These are phyloP conservation scores for Macaria notata DNA, from an alignment of 2,888 invertebrate species.

Conservation along the genomic window DNA sequence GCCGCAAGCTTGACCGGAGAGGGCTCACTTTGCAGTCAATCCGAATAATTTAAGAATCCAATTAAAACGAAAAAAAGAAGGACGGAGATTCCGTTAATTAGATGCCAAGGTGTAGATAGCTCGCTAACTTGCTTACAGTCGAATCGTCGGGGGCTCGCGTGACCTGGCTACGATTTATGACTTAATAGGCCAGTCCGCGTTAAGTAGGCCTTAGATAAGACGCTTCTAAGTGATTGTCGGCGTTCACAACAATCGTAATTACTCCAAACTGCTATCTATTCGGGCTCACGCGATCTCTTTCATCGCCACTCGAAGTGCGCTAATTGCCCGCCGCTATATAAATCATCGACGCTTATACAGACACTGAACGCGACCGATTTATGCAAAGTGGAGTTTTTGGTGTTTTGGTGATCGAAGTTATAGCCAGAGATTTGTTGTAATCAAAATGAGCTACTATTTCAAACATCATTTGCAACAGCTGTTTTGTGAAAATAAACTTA, in stretches of 20 bases:
- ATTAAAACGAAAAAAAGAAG: constrained; percentile 43
- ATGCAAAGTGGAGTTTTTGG: constrained; percentile 6
- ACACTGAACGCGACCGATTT: constrained; percentile 7
- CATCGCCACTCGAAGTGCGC: constrained; percentile 67
- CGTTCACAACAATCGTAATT: constrained; percentile 81
- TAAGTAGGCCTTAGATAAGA: constrained; percentile 81
- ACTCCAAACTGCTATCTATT: constrained; percentile 78
- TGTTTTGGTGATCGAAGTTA: not conserved
- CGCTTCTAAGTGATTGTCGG: constrained; percentile 81
- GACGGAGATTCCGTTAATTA: constrained; percentile 67
- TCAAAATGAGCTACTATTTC: too few species aligned
- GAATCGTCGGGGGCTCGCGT: constrained; percentile 76
- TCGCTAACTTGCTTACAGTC: constrained; percentile 70
- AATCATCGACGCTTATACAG: constrained; percentile 36
- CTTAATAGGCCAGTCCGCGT: constrained; percentile 78
- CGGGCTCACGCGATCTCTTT: constrained; percentile 74
- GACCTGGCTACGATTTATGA: constrained; percentile 76
- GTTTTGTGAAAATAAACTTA: too few species aligned
- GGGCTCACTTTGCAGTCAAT: constrained; percentile 41
- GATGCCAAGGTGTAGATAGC: constrained; percentile 71
- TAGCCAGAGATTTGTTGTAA: too few species aligned
- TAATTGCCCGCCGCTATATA: constrained; percentile 62
- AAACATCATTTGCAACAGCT: too few species aligned
- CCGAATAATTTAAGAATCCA: constrained; percentile 47
- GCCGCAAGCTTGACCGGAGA: constrained; percentile 27